A percentile compares a stretch with the other conserved stretches of the same genome.
These are phyloP conservation scores for Drosophila aff. DNA, from an alignment of 1,140 invertebrate species.

Conservation along the genomic window DNA sequence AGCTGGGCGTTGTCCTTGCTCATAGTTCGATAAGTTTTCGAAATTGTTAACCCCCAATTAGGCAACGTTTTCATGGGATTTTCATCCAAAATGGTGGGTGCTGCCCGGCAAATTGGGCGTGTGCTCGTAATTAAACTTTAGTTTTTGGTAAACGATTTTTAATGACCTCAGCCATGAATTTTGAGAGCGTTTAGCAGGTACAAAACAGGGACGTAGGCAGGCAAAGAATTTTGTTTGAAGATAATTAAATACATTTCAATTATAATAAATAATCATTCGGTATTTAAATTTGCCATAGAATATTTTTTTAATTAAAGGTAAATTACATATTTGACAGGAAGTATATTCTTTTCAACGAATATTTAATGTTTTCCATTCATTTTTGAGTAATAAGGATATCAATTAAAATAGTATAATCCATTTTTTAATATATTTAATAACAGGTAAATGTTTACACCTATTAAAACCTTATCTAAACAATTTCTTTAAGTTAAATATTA, in stretches of 20 bases:
- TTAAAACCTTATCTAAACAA: neutral
- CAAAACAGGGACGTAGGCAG: neutral
- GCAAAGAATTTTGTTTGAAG: neutral
- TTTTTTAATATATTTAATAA: too few relatives aligned
- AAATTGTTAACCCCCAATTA: slow-evolving; percentile 66
- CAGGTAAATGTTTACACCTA: too few relatives aligned
- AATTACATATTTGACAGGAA: neutral
- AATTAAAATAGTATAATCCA: too few relatives aligned
- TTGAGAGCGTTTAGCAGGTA: slow-evolving; percentile 15
- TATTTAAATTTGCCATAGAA: neutral
- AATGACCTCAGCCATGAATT: slow-evolving; percentile 35
- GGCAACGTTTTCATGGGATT: slow-evolving; percentile 46
- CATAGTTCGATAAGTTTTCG: slow-evolving; percentile 65
- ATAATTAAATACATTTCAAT: neutral
- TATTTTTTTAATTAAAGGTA: neutral
- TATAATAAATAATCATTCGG: neutral
- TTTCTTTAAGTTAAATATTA: neutral
- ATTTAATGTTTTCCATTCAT: neutral
- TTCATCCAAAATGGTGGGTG: slow-evolving; percentile 5
- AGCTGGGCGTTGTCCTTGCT: slow-evolving; percentile 52
- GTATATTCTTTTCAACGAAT: neutral
- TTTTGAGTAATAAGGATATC: neutral
- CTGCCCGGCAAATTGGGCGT: slow-evolving; percentile 28
- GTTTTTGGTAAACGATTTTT: slow-evolving; percentile 53
- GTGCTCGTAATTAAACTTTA: slow-evolving; percentile 56